Evolutionary conservation across 2,797 vertebrate genomes (phyloP).

Genomic region (Neoniphon sammara): DNA sequence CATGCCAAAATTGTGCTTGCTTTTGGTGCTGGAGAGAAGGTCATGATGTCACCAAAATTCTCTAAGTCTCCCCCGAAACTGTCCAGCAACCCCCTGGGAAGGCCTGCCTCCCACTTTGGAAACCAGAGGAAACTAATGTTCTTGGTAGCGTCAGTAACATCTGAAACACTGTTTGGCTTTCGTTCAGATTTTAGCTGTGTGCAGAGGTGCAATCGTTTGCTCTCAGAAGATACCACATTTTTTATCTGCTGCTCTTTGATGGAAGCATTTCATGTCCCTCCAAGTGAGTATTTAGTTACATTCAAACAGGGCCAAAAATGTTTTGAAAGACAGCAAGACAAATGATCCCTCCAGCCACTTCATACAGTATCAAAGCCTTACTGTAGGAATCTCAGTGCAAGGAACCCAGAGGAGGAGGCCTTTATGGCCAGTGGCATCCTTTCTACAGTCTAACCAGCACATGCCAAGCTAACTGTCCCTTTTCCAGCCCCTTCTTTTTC

Average conservation of each 20-base stretch:
- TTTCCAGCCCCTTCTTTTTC: background rate
- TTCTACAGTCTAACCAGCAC: background rate
- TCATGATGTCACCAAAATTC: too few relatives aligned
- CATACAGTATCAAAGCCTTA: too few relatives aligned
- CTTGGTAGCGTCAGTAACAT: background rate
- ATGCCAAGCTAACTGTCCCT: background rate
- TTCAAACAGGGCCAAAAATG: slow-evolving; percentile 15
- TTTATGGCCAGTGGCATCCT: background rate
- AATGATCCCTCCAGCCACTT: too few relatives aligned
- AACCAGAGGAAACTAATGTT: background rate
- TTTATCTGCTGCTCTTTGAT: too few relatives aligned
- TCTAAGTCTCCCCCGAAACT: too few relatives aligned
- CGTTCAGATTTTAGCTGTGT: background rate
- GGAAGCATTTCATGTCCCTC: too few relatives aligned
- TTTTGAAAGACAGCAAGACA: background rate
- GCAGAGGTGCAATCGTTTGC: background rate
- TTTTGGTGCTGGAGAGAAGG: too few relatives aligned
- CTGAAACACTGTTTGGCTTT: background rate
- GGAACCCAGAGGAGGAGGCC: background rate
- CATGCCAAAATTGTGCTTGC: too few relatives aligned
- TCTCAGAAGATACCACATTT: background rate
- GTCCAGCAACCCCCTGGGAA: background rate
- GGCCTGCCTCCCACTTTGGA: too few relatives aligned
- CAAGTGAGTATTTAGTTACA: background rate
- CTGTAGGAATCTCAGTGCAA: background rate